Percentiles rank a stretch among this genome's conserved stretches.
Conservation (phyloP, 2,888 invertebrate species). For the Lasioglossum leucozonium region DNA sequence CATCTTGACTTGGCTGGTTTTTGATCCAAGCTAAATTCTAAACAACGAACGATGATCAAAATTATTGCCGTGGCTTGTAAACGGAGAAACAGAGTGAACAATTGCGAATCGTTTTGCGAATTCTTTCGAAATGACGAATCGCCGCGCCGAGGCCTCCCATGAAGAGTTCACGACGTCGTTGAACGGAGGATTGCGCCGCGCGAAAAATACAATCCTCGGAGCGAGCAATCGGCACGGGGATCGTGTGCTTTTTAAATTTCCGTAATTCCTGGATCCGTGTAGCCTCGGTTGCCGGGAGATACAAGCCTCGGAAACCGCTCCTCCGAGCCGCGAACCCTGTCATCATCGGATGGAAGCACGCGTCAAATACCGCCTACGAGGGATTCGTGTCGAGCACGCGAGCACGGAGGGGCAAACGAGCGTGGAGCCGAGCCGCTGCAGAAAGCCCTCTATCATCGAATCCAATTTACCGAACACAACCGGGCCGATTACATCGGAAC, state of each 20-base stretch:
- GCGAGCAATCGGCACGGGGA: background rate
- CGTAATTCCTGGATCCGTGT: slow-evolving; percentile 13
- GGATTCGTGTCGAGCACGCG: slow-evolving; percentile 37
- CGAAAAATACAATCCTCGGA: background rate
- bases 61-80: background rate
- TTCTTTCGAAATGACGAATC: background rate
- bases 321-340: background rate
- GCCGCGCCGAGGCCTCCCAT: background rate
- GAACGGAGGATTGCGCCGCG: background rate
- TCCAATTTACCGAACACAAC: slow-evolving; percentile 79
- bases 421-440: slow-evolving; percentile 29
- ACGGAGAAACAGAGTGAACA: background rate
- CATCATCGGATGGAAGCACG: slow-evolving; percentile 31
- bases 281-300: background rate
- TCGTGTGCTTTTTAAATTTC: background rate
- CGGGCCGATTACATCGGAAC: slow-evolving; percentile 75
- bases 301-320: slow-evolving; percentile 8
- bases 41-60: background rate
- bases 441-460: slow-evolving; percentile 71
- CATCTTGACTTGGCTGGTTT: no score
- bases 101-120: background rate
- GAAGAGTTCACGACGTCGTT: background rate
- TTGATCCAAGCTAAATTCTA: no score
- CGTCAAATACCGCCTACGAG: slow-evolving; percentile 37
- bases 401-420: slow-evolving; percentile 34